A percentile compares a stretch with the other conserved stretches of the same genome.
Conservation (phyloP, 2,888 invertebrate species). For the Pachydiplax longipennis region DNA sequence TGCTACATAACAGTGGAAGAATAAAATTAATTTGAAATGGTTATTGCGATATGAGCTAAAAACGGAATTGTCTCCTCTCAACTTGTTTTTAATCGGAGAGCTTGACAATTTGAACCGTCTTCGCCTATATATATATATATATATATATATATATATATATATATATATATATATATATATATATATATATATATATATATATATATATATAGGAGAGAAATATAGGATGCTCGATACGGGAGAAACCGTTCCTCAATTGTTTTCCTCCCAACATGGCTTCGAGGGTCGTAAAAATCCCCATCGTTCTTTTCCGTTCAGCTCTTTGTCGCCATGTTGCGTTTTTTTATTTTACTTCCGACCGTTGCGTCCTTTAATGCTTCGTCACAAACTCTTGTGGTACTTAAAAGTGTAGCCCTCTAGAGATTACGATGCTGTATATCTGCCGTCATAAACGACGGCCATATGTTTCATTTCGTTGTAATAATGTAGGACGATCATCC, state of each 20-base stretch:
- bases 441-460: background rate
- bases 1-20: too few species aligned
- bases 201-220: too few species aligned
- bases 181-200: too few species aligned
- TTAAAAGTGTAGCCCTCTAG: background rate
- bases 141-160: too few species aligned
- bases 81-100: too few species aligned
- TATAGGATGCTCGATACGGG: background rate
- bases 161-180: too few species aligned
- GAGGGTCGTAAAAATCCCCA: background rate
- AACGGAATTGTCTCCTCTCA: too few species aligned
- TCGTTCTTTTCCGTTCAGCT: background rate
- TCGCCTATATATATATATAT: too few species aligned
- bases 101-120: too few species aligned
- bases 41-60: too few species aligned
- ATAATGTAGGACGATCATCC: background rate
- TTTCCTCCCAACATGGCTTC: background rate
- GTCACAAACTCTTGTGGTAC: slow-evolving; percentile 20
- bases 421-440: slow-evolving; percentile 3
- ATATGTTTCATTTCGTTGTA: slow-evolving; percentile 18
- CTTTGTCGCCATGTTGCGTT: background rate
- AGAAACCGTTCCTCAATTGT: background rate
- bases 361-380: background rate
- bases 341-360: slow-evolving; percentile 7
- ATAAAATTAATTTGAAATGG: too few species aligned